phyloP scores from a whole-genome alignment of 2,888 invertebrate species.

The Cosmopolites sordidus region DNA sequence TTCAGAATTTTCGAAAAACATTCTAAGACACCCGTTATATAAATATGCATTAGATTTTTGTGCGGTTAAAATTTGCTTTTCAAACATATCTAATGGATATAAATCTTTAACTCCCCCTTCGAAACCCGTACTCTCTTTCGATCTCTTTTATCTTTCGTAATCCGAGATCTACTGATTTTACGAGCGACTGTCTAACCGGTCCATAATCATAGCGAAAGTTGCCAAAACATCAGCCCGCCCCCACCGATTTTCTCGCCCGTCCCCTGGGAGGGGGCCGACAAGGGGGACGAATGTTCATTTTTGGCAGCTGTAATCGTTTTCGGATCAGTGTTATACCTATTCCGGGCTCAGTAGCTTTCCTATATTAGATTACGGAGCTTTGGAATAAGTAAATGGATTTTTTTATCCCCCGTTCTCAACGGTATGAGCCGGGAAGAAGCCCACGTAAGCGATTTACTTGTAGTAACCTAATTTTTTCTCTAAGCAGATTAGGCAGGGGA shows the following conservation, averaged over 20 bases:
- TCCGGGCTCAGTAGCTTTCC: constrained; percentile 46
- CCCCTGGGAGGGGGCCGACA: not conserved
- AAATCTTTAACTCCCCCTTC: too few relatives aligned
- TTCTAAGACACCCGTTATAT: too few relatives aligned
- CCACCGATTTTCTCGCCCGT: not conserved
- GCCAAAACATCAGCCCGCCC: not conserved
- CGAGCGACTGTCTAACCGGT: too few relatives aligned
- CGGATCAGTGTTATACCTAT: constrained; percentile 50
- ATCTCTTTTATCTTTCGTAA: too few relatives aligned
- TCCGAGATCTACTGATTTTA: too few relatives aligned
- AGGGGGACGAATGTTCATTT: constrained; percentile 46
- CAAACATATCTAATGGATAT: too few relatives aligned
- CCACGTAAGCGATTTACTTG: constrained; percentile 2
- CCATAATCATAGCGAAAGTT: not conserved
- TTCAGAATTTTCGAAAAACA: too few relatives aligned
- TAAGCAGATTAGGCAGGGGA: constrained; percentile 4
- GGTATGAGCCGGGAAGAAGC: not conserved
- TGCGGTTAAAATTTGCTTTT: too few relatives aligned
- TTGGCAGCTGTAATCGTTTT: constrained; percentile 52
- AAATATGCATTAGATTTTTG: too few relatives aligned
- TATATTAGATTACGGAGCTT: constrained; percentile 46
- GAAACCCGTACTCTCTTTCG: too few relatives aligned
- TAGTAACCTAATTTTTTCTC: constrained; percentile 12
- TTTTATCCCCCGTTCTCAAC: constrained; percentile 4
- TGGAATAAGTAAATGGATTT: constrained; percentile 28